Base-by-base conservation (phyloP, 2,797 vertebrate species). In the Spea hammondii region DNA sequence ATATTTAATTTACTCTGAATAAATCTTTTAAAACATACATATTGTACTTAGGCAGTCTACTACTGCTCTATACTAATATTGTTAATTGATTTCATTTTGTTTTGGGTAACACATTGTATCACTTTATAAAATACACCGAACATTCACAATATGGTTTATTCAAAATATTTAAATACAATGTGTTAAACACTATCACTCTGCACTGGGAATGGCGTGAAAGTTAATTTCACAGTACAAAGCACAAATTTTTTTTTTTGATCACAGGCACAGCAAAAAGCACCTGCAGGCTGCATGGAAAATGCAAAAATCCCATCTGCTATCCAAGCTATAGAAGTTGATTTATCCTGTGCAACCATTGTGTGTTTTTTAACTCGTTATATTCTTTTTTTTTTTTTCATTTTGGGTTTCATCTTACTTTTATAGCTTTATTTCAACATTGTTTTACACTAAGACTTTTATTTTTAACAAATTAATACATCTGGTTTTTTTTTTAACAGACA, bases 171-270 rank as follows among this genome's bases (percentile, higher is more conserved):
- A 79, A 73, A 74, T 74, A 79, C 66, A 51, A 49, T 48, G 78
- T 79, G 65, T 79, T 79, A 74, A 74, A 74, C 10, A 69, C 65
- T 68, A 73, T 50, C 71, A 74, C 51, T 74, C 49, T 64, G 64
- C 55, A 79, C 32, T 70, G 65, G 53, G 17, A 64, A 79, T 60
- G 49, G 72, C 64, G 55, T 79, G 72, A 69, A 73, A 64, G 51
- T 79, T 74, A 70, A 79, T 79, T 79, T 79, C 78, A 79, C 57
- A 74, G 72, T 65, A 79, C 65, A 79, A 74, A 79, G 72, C 72
- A 74, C 78, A 74, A 74, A 74, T 79, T 70, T 74, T 54, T 12
- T 49, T 74, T 79, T 74, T 48, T 79, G 72, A 74, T 70, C 57
- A 70, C 59, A 65, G 78, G 69, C 72, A 71, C 12, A 71, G 67